Conservation (phyloP, 2,113 vertebrate species). For the Lota lota region DNA sequence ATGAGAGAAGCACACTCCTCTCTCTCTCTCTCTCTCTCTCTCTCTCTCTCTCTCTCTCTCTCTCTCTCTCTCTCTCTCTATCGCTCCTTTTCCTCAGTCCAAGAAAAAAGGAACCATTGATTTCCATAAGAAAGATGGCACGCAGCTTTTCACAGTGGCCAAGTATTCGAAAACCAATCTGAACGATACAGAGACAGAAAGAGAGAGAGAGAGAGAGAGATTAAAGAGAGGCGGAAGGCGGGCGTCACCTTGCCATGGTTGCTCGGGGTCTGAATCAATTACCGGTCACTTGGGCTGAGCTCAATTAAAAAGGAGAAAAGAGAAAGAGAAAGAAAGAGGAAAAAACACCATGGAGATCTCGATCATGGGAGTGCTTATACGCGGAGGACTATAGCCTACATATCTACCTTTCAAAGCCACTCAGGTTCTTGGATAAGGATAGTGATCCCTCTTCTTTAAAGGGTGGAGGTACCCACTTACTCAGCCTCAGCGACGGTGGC, state of each 20-base stretch:
- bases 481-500: conserved; percentile 13
- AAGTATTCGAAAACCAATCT: conserved; percentile 93
- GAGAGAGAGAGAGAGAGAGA: conserved; percentile 76
- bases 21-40: too few relatives aligned
- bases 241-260: conserved; percentile 87
- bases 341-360: conserved; percentile 71
- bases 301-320: conserved; percentile 79
- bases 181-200: conserved; percentile 87
- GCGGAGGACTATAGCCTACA: conserved; percentile 80
- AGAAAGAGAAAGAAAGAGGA: background rate
- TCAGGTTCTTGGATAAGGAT: conserved; percentile 72
- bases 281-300: conserved; percentile 81
- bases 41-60: too few relatives aligned
- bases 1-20: conserved; percentile 61
- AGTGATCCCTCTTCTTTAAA: conserved; percentile 68
- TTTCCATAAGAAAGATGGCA: conserved; percentile 99
- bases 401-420: conserved; percentile 77
- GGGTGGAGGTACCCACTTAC: conserved; percentile 68
- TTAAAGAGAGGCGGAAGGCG: conserved; percentile 82
- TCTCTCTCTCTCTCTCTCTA: conserved; percentile 56
- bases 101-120: conserved; percentile 80
- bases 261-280: conserved; percentile 87
- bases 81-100: conserved; percentile 55
- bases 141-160: conserved; percentile 88
- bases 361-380: conserved; percentile 74